Percentiles rank a stretch among this genome's conserved stretches.
These are phyloP conservation scores for Labrus mixtus DNA, from an alignment of 2,113 vertebrate genomes.

Conservation along the genomic window DNA sequence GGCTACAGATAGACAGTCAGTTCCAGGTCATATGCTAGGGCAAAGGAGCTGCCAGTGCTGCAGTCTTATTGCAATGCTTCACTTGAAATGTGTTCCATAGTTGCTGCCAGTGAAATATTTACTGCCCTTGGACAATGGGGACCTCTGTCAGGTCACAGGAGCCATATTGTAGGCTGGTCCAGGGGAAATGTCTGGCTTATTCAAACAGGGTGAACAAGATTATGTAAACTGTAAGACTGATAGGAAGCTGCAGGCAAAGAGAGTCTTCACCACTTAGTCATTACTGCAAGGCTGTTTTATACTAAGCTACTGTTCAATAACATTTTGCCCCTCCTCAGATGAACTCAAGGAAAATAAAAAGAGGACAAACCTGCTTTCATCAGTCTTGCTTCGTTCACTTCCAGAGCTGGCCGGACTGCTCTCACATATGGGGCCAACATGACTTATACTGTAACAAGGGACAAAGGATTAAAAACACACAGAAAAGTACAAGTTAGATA, in stretches of 20 bases:
- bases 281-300: too few relatives aligned
- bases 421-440: constrained; percentile 94
- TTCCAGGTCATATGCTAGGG: neutral
- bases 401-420: constrained; percentile 90
- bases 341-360: neutral
- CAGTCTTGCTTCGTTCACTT: constrained; percentile 87
- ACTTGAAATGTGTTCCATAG: neutral
- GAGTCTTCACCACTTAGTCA: neutral
- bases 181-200: neutral
- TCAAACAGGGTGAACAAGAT: neutral
- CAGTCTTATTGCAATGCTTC: neutral
- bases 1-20: neutral
- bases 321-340: neutral
- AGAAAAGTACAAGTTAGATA: neutral
- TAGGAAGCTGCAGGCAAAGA: neutral
- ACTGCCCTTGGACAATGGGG: neutral
- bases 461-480: constrained; percentile 10
- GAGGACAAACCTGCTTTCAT: constrained; percentile 87
- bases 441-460: constrained; percentile 87
- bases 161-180: neutral
- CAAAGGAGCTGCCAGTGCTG: neutral
- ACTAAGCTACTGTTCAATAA: neutral
- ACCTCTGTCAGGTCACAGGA: neutral
- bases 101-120: constrained; percentile 2
- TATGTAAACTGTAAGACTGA: neutral